These are phyloP conservation scores for Pholis gunnellus DNA, from an alignment of 2,113 vertebrate species.

Conservation along the genomic window DNA sequence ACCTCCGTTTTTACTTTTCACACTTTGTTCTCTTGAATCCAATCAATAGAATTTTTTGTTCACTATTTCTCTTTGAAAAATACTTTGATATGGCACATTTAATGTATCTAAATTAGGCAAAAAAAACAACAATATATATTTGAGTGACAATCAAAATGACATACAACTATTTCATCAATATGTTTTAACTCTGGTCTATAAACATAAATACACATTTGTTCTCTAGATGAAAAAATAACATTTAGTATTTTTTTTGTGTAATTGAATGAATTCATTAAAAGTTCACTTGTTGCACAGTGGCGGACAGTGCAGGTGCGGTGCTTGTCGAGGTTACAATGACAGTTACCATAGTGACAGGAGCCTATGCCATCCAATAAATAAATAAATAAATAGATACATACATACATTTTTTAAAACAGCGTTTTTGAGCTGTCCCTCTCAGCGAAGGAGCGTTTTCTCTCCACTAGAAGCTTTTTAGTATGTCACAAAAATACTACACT, in stretches of 20 bases:
- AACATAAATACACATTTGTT: conserved; percentile 78
- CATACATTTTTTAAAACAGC: conserved; percentile 62
- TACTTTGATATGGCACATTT: conserved; percentile 81
- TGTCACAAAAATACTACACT: conserved; percentile 84
- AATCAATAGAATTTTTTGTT: conserved; percentile 52
- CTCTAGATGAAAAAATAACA: conserved; percentile 81
- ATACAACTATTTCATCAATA: conserved; percentile 65
- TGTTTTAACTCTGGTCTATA: conserved; percentile 68
- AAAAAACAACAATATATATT: conserved; percentile 60
- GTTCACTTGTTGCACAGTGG: conserved; percentile 83
- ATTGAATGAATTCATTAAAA: conserved; percentile 72
- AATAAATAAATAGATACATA: conserved; percentile 70
- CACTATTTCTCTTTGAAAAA: conserved; percentile 66
- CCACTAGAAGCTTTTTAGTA: conserved; percentile 78
- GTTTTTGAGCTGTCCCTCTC: conserved; percentile 63
- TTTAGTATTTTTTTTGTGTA: conserved; percentile 56
- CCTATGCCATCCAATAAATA: conserved; percentile 74
- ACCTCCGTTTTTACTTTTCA: conserved; percentile 4
- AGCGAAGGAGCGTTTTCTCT: conserved; percentile 65
- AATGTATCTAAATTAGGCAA: conserved; percentile 79
- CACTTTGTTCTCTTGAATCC: conserved; percentile 56
- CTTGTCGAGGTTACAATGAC: conserved; percentile 73
- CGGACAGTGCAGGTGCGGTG: conserved; percentile 83
- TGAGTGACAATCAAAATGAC: conserved; percentile 66
- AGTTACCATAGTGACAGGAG: conserved; percentile 74